Conservation (phyloP, 2,113 vertebrate species). For the Shinisaurus crocodilurus region DNA sequence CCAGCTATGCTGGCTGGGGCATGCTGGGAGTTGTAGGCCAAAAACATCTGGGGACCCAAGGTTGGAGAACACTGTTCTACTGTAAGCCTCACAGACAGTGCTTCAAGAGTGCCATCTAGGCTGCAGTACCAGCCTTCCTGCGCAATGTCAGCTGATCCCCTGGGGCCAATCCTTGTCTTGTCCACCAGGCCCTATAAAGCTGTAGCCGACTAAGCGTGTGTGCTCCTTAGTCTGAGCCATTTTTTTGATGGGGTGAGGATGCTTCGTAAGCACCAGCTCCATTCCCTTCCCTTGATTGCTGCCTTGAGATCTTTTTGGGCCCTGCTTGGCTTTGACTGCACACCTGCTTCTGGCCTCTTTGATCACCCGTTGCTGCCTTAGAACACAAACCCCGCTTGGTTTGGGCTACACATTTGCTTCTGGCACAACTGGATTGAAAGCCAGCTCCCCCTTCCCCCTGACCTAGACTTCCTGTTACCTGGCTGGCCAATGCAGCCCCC, state of each 20-base stretch:
- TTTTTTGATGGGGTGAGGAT: background rate
- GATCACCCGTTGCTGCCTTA: background rate
- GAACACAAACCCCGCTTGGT: background rate
- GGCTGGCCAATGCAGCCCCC: background rate
- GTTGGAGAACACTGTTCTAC: no score
- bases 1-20: no score
- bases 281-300: no score
- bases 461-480: no score
- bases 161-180: background rate
- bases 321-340: background rate
- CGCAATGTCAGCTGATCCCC: background rate
- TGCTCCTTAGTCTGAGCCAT: background rate
- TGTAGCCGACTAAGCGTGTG: no score
- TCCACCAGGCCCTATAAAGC: background rate
- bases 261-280: background rate
- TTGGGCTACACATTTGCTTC: background rate
- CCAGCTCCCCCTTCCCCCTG: background rate
- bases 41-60: no score
- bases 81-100: no score
- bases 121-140: no score
- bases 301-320: no score
- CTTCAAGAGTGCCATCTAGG: no score
- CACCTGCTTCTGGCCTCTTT: background rate
- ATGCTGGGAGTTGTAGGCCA: no score
- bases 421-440: background rate